Evolutionary conservation across 2,888 invertebrate genomes (phyloP).

Genomic region (Catocala fraxini): DNA sequence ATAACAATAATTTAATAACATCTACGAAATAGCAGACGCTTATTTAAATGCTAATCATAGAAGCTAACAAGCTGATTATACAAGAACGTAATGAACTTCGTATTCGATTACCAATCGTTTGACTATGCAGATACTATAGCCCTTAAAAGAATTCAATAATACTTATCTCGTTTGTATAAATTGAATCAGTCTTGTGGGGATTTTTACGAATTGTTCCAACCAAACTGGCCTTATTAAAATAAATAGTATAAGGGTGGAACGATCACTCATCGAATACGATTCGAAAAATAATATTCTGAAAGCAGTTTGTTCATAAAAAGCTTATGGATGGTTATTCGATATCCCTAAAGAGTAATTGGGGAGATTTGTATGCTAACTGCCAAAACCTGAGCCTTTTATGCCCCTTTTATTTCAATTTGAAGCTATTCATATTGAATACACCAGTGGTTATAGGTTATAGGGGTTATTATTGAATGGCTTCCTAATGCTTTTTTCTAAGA

Average conservation of each 20-base stretch:
- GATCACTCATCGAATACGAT: too few species aligned
- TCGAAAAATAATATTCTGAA: too few species aligned
- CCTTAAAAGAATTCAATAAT: conserved; percentile 2
- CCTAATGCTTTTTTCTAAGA: too few species aligned
- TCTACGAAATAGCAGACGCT: background rate
- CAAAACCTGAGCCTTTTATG: too few species aligned
- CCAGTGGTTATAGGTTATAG: too few species aligned
- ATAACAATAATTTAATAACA: too few species aligned
- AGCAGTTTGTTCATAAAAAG: background rate
- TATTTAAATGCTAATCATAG: background rate
- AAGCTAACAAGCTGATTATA: background rate
- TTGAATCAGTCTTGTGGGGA: background rate
- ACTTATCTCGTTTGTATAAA: conserved; percentile 1
- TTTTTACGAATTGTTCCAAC: background rate
- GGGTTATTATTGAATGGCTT: too few species aligned
- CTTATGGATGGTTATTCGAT: conserved; percentile 3
- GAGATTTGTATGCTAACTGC: background rate
- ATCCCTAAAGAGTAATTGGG: background rate
- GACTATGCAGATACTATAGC: background rate
- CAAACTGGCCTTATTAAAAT: background rate
- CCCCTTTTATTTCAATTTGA: too few species aligned
- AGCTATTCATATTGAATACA: too few species aligned
- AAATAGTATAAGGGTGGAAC: background rate
- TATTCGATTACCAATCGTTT: conserved; percentile 7
- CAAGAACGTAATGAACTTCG: background rate